Evolutionary conservation across 2,797 vertebrate species (phyloP), one percentile per base, ranked within the genome.

Genomic region (Pangasius krempfi): DNA sequence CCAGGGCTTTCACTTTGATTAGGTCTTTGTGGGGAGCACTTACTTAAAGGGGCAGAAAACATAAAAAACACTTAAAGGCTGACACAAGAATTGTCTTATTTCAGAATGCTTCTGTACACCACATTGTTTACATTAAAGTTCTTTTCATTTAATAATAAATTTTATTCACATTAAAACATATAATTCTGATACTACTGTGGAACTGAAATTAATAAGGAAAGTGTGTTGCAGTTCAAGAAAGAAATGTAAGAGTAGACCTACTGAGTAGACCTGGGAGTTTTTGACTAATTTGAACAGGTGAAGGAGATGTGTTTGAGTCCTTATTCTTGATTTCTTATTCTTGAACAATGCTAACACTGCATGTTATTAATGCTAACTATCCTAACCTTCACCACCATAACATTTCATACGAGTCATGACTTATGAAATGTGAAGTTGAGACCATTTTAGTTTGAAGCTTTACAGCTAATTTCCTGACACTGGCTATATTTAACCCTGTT

Each of bases 1-100:
- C 79, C 54, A 40, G 33, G 22, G 79, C 33, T 82, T 82, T 82
- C 80, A 47, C 37, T 64, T 64, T 44, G 58, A 83, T 83, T 83
- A n/a, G 56, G 25, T 83, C 37, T 83, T 83, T 83, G 80, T 64
- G 3, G 33, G 58, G 25, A 64, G 58, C 37, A 62, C n/a, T 81
- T 20, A 40, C 52, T 60, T 40, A 60, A 60, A 81, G 52, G 52
- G 76, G n/a, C 16, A 33, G 52, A 56, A 58, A 50, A n/a, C 5
- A 50, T 1, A n/a, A 33, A 33, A 33, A 56, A 33, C 4, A 16
- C 13, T 30, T 78, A 25, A 78, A 52, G 27, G 7, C 50, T 54
- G 13, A 58, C 9, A 80, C 14, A 75, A 56, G 10, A 37, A 40
- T 40, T 27, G 37, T 60, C 12, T 40, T 81, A 33, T 75, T 75